Percentiles rank a stretch among this genome's conserved stretches.
Conservation (phyloP, 1,140 invertebrate species). For the Apis dorsata region DNA sequence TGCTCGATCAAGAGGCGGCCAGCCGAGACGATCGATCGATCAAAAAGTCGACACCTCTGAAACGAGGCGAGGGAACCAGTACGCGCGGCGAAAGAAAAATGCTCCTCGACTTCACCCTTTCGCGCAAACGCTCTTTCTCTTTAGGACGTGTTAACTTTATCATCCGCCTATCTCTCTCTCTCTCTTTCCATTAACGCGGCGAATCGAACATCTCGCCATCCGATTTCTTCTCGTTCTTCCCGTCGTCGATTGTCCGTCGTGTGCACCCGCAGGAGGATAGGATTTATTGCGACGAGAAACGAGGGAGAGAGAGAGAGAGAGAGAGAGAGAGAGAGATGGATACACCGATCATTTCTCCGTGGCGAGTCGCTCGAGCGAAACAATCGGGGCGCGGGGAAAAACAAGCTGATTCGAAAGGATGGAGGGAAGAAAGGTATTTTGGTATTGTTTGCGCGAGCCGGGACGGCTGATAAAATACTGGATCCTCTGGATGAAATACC, state of each 20-base stretch:
- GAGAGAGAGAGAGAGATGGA: not conserved
- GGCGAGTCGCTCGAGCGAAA: conserved; percentile 20
- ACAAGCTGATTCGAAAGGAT: not conserved
- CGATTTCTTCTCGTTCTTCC: conserved; percentile 1
- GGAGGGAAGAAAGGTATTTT: no score
- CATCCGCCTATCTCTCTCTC: conserved; percentile 35
- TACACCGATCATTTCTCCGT: conserved; percentile 26
- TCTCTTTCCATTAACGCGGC: conserved; percentile 20
- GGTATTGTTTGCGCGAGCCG: conserved; percentile 5
- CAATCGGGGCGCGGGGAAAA: conserved; percentile 9
- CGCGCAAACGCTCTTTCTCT: conserved; percentile 29
- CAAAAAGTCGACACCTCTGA: conserved; percentile 10
- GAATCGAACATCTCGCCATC: not conserved
- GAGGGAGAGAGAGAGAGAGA: no score
- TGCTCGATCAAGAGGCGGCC: conserved; percentile 9
- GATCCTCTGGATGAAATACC: not conserved
- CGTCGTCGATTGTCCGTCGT: not conserved
- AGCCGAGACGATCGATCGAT: conserved; percentile 16
- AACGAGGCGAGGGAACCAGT: not conserved
- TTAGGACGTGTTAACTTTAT: conserved; percentile 45
- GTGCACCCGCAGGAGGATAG: not conserved
- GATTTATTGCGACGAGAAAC: conserved; percentile 22
- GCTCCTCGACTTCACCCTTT: not conserved
- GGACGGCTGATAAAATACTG: not conserved
- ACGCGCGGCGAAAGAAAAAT: not conserved